These are phyloP conservation scores for Oncorhynchus mykiss DNA, from an alignment of 2,113 vertebrate genomes.

Conservation along the genomic window DNA sequence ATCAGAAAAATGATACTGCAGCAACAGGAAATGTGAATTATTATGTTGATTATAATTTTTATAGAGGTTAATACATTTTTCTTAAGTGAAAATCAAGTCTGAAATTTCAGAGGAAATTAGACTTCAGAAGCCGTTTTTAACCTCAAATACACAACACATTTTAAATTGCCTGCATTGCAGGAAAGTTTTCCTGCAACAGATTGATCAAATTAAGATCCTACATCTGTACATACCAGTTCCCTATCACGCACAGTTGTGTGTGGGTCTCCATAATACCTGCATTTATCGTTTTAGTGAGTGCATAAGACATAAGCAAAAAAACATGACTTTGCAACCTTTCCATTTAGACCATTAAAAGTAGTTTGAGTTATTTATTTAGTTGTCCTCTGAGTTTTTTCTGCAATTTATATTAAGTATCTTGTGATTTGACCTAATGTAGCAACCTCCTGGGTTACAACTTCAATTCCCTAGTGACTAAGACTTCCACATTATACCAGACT, in stretches of 20 bases:
- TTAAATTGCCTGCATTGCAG: background rate
- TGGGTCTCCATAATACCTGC: background rate
- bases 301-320: background rate
- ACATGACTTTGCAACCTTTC: background rate
- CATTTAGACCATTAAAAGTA: background rate
- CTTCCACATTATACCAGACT: background rate
- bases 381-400: background rate
- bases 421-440: background rate
- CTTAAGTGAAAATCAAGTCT: too few relatives aligned
- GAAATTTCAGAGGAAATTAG: too few relatives aligned
- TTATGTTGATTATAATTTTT: too few relatives aligned
- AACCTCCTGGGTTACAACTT: background rate
- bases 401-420: background rate
- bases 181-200: too few relatives aligned
- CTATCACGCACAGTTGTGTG: background rate
- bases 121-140: too few relatives aligned
- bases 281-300: background rate
- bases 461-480: background rate
- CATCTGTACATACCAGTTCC: too few relatives aligned
- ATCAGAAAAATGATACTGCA: too few relatives aligned
- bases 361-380: background rate
- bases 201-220: too few relatives aligned
- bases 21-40: too few relatives aligned
- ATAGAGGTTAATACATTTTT: too few relatives aligned
- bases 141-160: background rate